phyloP scores from a whole-genome alignment of 2,797 vertebrate species.

The Gallinago solitaria region DNA sequence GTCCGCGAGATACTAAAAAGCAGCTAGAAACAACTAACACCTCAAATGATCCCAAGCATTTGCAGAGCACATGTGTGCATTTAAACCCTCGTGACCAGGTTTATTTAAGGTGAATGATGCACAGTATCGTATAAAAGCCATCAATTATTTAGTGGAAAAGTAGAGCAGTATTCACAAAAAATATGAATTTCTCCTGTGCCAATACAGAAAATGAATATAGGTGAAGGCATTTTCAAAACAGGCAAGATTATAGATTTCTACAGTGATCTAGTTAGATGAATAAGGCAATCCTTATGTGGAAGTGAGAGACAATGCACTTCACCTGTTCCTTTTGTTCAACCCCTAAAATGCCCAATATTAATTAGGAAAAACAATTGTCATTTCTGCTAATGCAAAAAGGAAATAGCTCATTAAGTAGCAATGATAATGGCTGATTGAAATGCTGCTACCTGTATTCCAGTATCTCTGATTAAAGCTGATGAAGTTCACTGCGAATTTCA shows the following conservation, averaged over 20 bases:
- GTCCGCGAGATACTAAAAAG: neutral
- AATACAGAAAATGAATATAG: neutral
- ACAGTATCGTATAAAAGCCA: neutral
- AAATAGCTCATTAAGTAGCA: conserved; percentile 9
- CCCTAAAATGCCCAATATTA: neutral
- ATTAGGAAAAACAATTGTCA: neutral
- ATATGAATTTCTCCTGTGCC: neutral
- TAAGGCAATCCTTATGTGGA: neutral
- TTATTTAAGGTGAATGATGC: neutral
- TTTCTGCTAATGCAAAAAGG: neutral
- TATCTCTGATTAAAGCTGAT: neutral
- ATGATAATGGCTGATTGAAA: neutral
- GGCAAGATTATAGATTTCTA: neutral
- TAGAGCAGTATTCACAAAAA: neutral
- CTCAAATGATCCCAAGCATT: neutral
- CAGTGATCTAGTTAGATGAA: neutral
- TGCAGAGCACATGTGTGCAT: neutral
- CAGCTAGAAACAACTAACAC: neutral
- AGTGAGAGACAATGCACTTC: neutral
- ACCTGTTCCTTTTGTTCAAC: neutral
- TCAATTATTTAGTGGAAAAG: neutral
- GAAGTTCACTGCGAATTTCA: neutral
- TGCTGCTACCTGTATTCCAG: neutral
- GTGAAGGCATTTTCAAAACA: neutral
- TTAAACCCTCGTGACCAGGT: neutral